Base-by-base conservation (phyloP, 2,888 invertebrate genomes). In the Spodoptera littoralis region DNA sequence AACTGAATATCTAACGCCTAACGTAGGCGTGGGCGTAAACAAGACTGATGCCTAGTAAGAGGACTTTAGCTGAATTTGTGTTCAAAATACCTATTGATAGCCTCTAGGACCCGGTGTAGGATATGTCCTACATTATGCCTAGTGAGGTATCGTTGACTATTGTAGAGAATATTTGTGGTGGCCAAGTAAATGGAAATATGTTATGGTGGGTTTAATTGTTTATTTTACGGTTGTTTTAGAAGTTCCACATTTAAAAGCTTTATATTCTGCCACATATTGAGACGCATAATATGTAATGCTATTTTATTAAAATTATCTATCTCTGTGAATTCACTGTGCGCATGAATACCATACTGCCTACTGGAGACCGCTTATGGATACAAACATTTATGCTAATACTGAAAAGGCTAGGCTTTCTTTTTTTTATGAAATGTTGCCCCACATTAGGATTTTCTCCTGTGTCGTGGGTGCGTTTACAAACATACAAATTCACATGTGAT, bases 1-100 rank as follows among this genome's bases (percentile, higher is more conserved):
- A 82, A 81, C 70, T 66, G 79, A 81, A 83, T 85, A 84, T 80
- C 66, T 82, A 76, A 81, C 75, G 73, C 60, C 52, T 45, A 11
- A 48, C 68, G 85, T 84, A 75, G 81, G 84, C 68, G 85, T 84
- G 74, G 81, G 84, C 78, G 84, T 80, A 72, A 77, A 80, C 76
- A 79, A 80, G 84, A 85, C 78, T 76, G 83, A 84, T 84, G 72
- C 58, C 44, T 71, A 47, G 52, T 60, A 60, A 68, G 64, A 65
- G 59, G 55, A 65, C 64, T 73, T 72, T 58, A 73, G 59, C 55
- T 47, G 65, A 53, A 75, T 65, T 73, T 77, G 77, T 68, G 66
- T 64, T 46, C 49, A 53, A 73, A 69, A 75, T 70, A 69, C 62
- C 69, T 63, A 69, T 72, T 64, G 69, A 77, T 75, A 67, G 72